Evolutionary conservation across 2,797 vertebrate genomes (phyloP), one percentile per base, ranked within the genome.

Genomic region (Darevskia nairensis): DNA sequence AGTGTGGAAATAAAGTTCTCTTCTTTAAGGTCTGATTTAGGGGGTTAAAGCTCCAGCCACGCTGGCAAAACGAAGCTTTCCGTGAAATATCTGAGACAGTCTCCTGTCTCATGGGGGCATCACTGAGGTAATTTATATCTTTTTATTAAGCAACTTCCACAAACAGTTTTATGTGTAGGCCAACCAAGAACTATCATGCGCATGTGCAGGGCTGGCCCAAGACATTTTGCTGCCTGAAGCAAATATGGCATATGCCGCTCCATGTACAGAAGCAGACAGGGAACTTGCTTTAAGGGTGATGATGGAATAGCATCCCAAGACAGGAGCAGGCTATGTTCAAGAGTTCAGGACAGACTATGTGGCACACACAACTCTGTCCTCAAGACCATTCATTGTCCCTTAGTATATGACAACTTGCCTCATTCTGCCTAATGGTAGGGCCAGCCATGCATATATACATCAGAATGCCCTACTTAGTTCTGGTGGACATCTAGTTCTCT

Each of bases 21-120:
- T 17, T 89, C 89, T 89, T 11, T 80, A 92, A 90, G 90, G 86
- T 87, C 61, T 82, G 32, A 87, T 83, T 90, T 92, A 90, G 21
- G 93, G 89, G 87, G 82, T 84, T 84, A 85, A 85, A 92, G 44
- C 84, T 46, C 55, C 85, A 92, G 80, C 23, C 91, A 86, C 68
- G 46, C 46, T 90, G 90, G 85, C 15, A 87, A 82, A 64, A n/a
- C 69, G 64, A 19, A 85, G 84, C 29, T 66, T 72, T 15, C n/a
- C 50, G 71, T 82, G 41, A 79, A 92, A 71, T 7, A 64, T 46
- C 75, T 81, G 90, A 84, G 77, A 85, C 85, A 44, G 85, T 87
- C 87, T 84, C 35, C 39, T 1, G 0, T 72, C 82, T 94, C 0
- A 0, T 29, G 59, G 89, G 82, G 72, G 3, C 0, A 0, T 64